Evolutionary conservation across 2,888 invertebrate species (phyloP).

Genomic region (Diadegma fenestrale): DNA sequence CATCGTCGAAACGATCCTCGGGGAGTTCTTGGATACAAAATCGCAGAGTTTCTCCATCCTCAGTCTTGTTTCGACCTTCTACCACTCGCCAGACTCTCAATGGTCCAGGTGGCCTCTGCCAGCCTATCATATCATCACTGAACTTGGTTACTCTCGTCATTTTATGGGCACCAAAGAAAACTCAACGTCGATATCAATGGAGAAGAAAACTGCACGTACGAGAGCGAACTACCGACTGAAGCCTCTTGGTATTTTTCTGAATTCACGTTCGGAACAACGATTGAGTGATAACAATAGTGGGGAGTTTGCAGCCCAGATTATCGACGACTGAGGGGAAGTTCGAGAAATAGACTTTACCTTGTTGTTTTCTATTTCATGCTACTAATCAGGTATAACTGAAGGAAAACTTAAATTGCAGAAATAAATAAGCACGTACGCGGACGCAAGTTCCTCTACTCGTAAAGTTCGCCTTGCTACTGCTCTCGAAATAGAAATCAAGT

Average conservation of each 20-base stretch:
- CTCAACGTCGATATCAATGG: too few relatives aligned
- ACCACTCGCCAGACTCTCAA: constrained; percentile 77
- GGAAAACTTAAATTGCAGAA: background rate
- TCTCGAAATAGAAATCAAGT: constrained; percentile 10
- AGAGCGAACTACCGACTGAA: constrained; percentile 3
- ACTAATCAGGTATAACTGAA: background rate
- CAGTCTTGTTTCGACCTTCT: constrained; percentile 71
- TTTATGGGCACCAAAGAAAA: background rate
- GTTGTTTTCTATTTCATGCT: background rate
- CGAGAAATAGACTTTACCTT: background rate
- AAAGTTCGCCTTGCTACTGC: constrained; percentile 9
- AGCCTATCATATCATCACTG: constrained; percentile 56
- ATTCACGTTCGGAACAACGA: background rate
- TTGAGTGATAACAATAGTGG: background rate
- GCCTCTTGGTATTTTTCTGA: background rate
- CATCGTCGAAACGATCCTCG: constrained; percentile 78
- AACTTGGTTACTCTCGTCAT: constrained; percentile 43
- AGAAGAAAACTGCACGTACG: background rate
- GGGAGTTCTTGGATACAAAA: constrained; percentile 81
- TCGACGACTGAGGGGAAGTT: background rate
- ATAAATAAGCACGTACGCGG: background rate
- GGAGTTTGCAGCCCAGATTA: background rate
- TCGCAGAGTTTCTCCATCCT: constrained; percentile 71
- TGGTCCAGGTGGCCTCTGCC: constrained; percentile 74
- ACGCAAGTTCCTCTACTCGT: constrained; percentile 7